A percentile compares a stretch with the other conserved stretches of the same genome.
These are phyloP conservation scores for Druon quercuslanigerum DNA, from an alignment of 1,140 invertebrate genomes.

Conservation along the genomic window DNA sequence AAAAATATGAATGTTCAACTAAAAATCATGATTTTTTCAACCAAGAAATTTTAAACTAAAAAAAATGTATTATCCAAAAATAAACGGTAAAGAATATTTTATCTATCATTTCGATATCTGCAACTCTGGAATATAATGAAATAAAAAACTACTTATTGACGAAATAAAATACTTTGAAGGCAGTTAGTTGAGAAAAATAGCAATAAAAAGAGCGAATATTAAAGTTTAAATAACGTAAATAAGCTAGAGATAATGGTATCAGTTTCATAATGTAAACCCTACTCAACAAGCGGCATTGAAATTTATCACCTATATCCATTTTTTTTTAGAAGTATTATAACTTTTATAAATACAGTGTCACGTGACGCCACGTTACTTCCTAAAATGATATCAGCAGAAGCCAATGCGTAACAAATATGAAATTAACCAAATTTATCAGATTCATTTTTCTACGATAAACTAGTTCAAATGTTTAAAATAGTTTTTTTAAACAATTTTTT, in stretches of 20 bases:
- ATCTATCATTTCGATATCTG: no score
- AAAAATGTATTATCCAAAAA: not conserved
- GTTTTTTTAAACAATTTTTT: no score
- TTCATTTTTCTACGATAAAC: no score
- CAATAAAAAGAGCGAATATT: conserved; percentile 1
- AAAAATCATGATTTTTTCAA: no score
- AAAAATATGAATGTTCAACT: no score
- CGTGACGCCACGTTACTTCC: not conserved
- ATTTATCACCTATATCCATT: conserved; percentile 1
- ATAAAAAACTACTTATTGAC: not conserved
- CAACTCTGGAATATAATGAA: not conserved
- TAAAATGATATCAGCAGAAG: no score
- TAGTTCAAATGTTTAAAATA: no score
- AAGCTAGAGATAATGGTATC: conserved; percentile 38
- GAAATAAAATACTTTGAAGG: not conserved
- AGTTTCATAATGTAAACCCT: conserved; percentile 23
- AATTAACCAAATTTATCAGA: no score
- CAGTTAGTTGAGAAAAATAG: not conserved
- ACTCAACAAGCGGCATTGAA: conserved; percentile 16
- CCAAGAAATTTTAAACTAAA: not conserved
- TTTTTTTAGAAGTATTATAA: not conserved
- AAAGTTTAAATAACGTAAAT: conserved; percentile 35
- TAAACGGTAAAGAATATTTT: not conserved
- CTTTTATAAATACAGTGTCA: not conserved
- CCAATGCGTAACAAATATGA: no score